Evolutionary conservation across 2,113 vertebrate genomes (phyloP), one percentile per base, ranked within the genome.

Genomic region (Saguinus midas): DNA sequence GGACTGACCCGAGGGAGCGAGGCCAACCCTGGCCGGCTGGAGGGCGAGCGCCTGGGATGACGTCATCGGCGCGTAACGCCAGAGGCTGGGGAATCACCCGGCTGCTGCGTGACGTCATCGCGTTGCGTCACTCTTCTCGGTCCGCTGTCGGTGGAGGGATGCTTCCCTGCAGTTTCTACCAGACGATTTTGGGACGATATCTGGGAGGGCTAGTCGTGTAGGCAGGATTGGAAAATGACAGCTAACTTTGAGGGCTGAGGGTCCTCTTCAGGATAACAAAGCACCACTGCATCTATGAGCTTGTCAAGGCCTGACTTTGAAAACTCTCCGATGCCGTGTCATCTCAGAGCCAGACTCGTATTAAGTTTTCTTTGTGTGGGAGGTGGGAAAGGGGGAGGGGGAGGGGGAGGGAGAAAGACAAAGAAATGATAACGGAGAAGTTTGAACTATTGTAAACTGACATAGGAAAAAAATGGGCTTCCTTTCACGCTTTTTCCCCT

Each of bases 41-140:
- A 29, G 48, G 68, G 75, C 7, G 66, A 58, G 83, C 50, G 64
- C 76, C 76, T 4, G 9, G 40, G 21, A 0, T 98, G 97, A 96
- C 96, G 97, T 98, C 97, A 97, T 91, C 85, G 21, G 64, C 85
- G 76, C 95, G 0, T 96, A 95, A 96, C 85, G 97, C 72, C 89
- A 91, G 48, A 70, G 86, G 29, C 96, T 10, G 82, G 95, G 96
- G 96, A 70, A 96, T 95, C 91, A 68, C 95, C 90, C 14, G 20
- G 79, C 58, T 76, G 55, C 78, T 35, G 21, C 27, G 23, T 97
- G 94, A 97, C 86, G 90, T 97, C 98, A 97, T 35, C n/a, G 84
- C 17, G 2, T 5, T 10, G 3, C 25, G 3, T 50, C 32, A 35
- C 0, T 35, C 14, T 3, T 8, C 11, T 6, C 4, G 6, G 16